These are phyloP conservation scores for Lordiphosa mommai DNA, from an alignment of 1,140 invertebrate genomes.

Conservation along the genomic window DNA sequence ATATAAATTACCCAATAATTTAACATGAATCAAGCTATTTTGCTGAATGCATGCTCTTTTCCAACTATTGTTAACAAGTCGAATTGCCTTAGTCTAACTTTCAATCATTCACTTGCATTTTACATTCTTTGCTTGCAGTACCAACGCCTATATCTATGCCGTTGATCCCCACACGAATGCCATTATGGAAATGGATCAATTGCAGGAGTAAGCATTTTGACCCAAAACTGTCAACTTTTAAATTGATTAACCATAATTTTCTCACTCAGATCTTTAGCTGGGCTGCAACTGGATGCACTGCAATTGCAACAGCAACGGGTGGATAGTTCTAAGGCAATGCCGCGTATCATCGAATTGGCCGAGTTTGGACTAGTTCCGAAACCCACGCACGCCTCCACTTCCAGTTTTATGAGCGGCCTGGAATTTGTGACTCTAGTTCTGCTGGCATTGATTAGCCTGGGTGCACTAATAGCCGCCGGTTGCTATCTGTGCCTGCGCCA, in stretches of 20 bases:
- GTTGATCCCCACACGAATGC: conserved; percentile 89
- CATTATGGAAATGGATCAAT: conserved; percentile 88
- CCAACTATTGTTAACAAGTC: no score
- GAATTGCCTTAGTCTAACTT: no score
- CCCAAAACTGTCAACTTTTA: conserved; percentile 16
- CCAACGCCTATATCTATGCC: conserved; percentile 91
- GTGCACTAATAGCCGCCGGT: conserved; percentile 87
- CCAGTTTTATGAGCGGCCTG: conserved; percentile 83
- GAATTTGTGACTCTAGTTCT: conserved; percentile 90
- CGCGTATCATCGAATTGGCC: conserved; percentile 82
- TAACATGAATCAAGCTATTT: no score
- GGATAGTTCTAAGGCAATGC: conserved; percentile 50
- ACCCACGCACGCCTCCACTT: conserved; percentile 39
- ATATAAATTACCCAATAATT: no score
- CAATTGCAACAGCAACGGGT: conserved; percentile 59
- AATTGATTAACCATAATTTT: conserved; percentile 4
- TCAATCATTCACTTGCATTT: no score
- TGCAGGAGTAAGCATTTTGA: conserved; percentile 84
- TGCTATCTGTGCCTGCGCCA: conserved; percentile 87
- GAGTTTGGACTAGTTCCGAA: conserved; percentile 79
- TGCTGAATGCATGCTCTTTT: no score
- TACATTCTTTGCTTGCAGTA: conserved; percentile 80
- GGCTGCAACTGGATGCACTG: conserved; percentile 64
- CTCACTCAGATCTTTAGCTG: conserved; percentile 41
- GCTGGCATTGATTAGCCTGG: conserved; percentile 88